Base-by-base conservation (phyloP, 2,888 invertebrate species). In the Tigriopus californicus region DNA sequence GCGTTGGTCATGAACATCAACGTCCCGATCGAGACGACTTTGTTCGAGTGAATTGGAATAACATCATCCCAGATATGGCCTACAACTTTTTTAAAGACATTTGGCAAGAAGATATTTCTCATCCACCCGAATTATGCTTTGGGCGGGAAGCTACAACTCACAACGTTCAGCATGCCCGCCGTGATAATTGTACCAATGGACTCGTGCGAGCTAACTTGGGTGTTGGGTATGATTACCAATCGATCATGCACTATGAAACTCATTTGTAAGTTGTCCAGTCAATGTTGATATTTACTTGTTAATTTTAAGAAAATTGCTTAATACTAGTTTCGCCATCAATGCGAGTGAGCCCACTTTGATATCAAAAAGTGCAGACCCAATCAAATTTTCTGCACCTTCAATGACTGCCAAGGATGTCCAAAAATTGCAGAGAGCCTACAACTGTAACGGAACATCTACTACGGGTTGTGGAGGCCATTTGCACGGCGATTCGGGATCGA, bases 1-100 rank as follows among this genome's bases (percentile, higher is more conserved):
- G 73, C 0, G 68, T 72, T 63, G 69, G 69, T 67, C 72, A 73
- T 61, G 72, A 72, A 62, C 72, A 72, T 62, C 69, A 66, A 25
- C 64, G 72, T 47, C 66, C 67, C 1, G 72, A 73, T 66, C 64
- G 73, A 41, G 72, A 73, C 60, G 62, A 65, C n/a, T 69, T 67
- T 61, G 69, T 73, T 18, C 66, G 62, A 13, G 65, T 71, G 25
- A 63, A 67, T 24, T 66, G 65, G 63, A 65, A 66, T 6, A 70
- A 70, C 63, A 69, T 71, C 58, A 8, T 33, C 33, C 65, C 55
- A 2, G 25, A 49, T 2, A 61, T 59, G 22, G 47, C 44, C n/a
- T 44, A 46, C 22, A 47, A 55, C 46, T 62, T 62, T 42, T 63
- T 62, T 60, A 46, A 56, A 41, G 33, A 33, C 33, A 33, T 33